phyloP scores from a whole-genome alignment of 2,113 vertebrate species.

The Canis aureus region DNA sequence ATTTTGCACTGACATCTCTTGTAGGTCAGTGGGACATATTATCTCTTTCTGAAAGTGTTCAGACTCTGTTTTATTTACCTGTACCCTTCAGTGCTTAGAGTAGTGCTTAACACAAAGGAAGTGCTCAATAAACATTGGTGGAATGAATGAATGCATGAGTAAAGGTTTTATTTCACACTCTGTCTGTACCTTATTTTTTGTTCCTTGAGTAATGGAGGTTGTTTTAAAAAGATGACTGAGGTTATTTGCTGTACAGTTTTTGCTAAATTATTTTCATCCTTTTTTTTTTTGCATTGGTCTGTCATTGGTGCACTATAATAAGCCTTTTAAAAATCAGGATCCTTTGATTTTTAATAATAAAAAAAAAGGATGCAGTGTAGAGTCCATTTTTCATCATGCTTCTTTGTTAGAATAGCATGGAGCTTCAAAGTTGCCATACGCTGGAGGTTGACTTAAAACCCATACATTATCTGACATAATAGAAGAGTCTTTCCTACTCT shows the following conservation, averaged over 20 bases:
- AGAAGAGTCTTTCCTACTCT: neutral
- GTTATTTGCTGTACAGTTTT: neutral
- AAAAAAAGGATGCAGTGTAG: neutral
- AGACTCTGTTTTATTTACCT: neutral
- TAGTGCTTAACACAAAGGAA: neutral
- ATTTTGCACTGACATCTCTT: neutral
- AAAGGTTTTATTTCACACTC: neutral
- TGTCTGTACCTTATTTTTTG: neutral
- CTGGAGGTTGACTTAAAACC: neutral
- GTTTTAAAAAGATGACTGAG: slow-evolving; percentile 11
- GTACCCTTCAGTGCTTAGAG: neutral
- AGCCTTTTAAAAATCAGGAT: neutral
- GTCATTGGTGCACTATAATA: neutral
- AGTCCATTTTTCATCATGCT: neutral
- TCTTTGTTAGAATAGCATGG: neutral
- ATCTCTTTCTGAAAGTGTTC: neutral
- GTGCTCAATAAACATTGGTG: neutral
- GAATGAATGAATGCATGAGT: neutral
- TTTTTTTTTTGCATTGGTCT: neutral
- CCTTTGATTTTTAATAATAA: slow-evolving; percentile 8
- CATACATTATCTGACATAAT: neutral
- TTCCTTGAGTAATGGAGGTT: neutral
- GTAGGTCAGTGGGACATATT: neutral
- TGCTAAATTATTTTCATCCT: neutral
- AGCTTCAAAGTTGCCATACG: neutral